phyloP scores from a whole-genome alignment of 64 coral and sea anemone species.

The Montipora cactus region DNA sequence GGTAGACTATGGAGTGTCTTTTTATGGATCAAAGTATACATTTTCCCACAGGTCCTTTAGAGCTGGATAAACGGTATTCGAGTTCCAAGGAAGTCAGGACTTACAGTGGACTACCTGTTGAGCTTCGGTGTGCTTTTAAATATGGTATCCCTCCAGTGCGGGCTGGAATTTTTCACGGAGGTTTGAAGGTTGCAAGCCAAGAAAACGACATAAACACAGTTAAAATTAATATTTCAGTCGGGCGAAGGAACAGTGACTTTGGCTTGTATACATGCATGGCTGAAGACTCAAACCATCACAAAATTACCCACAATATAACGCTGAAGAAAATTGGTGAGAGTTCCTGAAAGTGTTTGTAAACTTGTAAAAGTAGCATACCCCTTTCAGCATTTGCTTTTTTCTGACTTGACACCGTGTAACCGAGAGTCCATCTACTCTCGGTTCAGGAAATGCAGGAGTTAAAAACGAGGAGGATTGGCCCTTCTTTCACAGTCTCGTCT shows the following conservation, averaged over 20 bases:
- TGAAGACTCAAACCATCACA: neutral
- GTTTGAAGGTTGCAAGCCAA: neutral
- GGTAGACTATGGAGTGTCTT: too few species aligned
- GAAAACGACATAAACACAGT: neutral
- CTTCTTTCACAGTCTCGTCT: too few species aligned
- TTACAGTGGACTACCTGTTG: conserved; percentile 19
- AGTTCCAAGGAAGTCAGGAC: neutral
- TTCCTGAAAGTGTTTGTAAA: too few species aligned
- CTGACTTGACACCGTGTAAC: too few species aligned
- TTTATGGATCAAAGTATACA: too few species aligned
- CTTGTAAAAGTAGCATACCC: too few species aligned
- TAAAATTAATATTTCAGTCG: neutral
- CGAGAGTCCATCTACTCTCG: too few species aligned
- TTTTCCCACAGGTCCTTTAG: neutral
- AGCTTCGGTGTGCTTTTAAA: conserved; percentile 15
- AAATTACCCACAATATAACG: neutral
- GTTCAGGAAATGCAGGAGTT: too few species aligned
- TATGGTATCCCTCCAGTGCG: conserved; percentile 18
- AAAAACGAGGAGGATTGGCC: too few species aligned
- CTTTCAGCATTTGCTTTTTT: too few species aligned
- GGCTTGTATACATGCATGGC: conserved; percentile 28
- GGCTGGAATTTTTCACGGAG: neutral
- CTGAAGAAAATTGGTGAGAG: conserved; percentile 17
- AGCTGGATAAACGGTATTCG: conserved; percentile 8
- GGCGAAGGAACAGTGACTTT: neutral